Conservation (phyloP, 2,888 invertebrate species). For the Melanargia galathea region DNA sequence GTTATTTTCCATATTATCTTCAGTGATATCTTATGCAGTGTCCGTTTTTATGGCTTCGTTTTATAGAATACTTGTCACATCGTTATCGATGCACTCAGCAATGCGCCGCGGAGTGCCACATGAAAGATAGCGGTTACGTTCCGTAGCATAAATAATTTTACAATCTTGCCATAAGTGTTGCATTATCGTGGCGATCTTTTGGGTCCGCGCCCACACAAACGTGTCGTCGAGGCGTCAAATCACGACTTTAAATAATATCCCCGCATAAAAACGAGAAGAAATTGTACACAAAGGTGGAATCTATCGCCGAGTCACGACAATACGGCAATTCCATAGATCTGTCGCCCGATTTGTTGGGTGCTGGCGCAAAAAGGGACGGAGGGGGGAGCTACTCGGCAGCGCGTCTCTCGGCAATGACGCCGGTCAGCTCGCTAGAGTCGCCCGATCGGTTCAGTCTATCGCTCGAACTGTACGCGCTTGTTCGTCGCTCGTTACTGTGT, state of each 20-base stretch:
- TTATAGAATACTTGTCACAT: constrained; percentile 38
- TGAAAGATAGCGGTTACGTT: constrained; percentile 64
- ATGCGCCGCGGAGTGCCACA: constrained; percentile 55
- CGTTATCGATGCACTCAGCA: constrained; percentile 60
- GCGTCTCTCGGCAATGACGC: constrained; percentile 50
- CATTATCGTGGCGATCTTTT: constrained; percentile 55
- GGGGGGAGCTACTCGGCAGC: constrained; percentile 49
- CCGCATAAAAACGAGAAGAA: constrained; percentile 65
- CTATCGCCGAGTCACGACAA: constrained; percentile 63
- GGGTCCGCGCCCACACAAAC: constrained; percentile 57
- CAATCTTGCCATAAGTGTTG: constrained; percentile 52
- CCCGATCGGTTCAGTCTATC: constrained; percentile 53
- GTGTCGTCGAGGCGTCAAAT: constrained; percentile 57
- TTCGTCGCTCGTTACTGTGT: constrained; percentile 46
- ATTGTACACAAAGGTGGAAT: constrained; percentile 64
- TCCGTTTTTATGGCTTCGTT: constrained; percentile 1
- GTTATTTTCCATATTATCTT: constrained; percentile 8
- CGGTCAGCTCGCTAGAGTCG: constrained; percentile 44
- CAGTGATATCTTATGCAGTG: neutral
- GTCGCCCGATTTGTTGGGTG: constrained; percentile 66
- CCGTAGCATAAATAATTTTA: constrained; percentile 62
- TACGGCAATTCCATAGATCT: constrained; percentile 61
- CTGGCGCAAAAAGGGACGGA: constrained; percentile 45
- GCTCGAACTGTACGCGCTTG: constrained; percentile 50
- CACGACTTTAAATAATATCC: constrained; percentile 56